Evolutionary conservation across 2,888 invertebrate species (phyloP), one percentile per base, ranked within the genome.

Genomic region (Drosophila merina): DNA sequence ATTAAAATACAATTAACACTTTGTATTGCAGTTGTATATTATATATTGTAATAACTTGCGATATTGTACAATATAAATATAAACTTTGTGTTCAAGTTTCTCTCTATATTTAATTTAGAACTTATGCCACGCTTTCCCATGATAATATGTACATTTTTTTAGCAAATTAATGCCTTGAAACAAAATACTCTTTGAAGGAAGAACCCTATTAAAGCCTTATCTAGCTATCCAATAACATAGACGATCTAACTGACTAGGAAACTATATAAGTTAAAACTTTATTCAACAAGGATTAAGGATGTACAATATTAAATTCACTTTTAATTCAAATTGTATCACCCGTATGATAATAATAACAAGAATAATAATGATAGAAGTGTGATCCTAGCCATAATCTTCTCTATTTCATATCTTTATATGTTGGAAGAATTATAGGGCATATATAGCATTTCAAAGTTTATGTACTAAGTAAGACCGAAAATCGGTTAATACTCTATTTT

Each of bases 41-140:
- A 10, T 14, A 50, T 45, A 38, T 50, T 14, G 25, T 20, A 31
- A 8, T 58, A 26, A 57, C 30, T 30, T 31, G 12, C 14, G 31
- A 50, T 33, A 14, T 57, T 48, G 38, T 48, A 60, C 48, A 57
- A 57, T 60, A 36, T 26, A 45, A 8, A 28, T 57, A 57, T 55
- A 26, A 40, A 50, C 49, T 42, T n/a, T 58, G 33, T 54, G 44
- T 44, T 44, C 42, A 20, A 50, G 57, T 38, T 54, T 45, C 38
- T 64, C 48, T 47, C 56, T 74, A 76, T 72, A 67, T 70, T 75
- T 79, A 77, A 84, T 88, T 81, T 85, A 78, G 81, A 86, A 86
- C 86, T 78, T 77, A 79, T 85, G 78, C 76, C 85, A 86, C 85
- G 80, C 83, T 79, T 77, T 81, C 50, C 69, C 59, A 20, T 57